Percentiles rank a stretch among this genome's conserved stretches.
Conservation (phyloP, 2,113 vertebrate genomes). For the Melierax canorus region DNA sequence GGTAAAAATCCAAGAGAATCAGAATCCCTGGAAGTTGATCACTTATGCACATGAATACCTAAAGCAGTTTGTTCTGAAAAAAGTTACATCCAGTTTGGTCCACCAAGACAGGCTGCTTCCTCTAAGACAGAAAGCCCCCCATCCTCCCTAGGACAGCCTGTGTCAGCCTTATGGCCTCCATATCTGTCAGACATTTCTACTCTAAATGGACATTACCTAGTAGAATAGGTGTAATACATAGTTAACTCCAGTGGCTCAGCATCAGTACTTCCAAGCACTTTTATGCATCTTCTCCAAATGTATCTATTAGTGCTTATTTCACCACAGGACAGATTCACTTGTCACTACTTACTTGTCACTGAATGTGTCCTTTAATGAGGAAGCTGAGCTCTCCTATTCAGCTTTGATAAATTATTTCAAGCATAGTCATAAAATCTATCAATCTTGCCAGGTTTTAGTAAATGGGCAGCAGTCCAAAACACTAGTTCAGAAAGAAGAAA, state of each 20-base stretch:
- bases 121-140: not conserved
- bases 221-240: not conserved
- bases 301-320: not conserved
- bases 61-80: not conserved
- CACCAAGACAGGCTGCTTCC: not conserved
- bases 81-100: not conserved
- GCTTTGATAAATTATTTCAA: not conserved
- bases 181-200: not conserved
- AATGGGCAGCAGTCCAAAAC: not conserved
- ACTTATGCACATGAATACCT: fast-evolving
- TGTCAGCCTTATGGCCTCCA: not conserved
- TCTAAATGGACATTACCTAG: not conserved
- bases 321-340: not conserved
- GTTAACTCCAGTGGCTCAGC: not conserved
- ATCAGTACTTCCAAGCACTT: not conserved
- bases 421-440: not conserved
- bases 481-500: not conserved
- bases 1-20: not conserved
- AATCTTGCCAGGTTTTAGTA: not conserved
- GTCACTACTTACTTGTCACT: not conserved
- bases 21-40: not conserved
- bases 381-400: not conserved
- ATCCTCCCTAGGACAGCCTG: not conserved
- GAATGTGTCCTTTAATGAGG: not conserved
- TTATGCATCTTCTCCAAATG: not conserved